These are phyloP conservation scores for Eubasilissa regina DNA, from an alignment of 1,140 invertebrate genomes.

Conservation along the genomic window DNA sequence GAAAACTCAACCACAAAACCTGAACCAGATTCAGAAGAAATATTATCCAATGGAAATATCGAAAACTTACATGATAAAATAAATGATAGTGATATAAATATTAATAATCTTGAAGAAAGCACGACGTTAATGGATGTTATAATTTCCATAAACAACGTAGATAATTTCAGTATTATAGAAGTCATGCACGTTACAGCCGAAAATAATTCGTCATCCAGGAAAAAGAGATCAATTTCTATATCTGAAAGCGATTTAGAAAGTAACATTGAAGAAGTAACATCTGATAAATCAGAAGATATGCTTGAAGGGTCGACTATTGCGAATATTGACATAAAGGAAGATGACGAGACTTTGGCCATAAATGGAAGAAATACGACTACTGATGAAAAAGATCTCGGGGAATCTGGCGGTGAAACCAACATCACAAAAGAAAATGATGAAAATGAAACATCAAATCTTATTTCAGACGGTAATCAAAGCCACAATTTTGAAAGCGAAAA, in stretches of 20 bases:
- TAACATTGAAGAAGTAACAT: not conserved
- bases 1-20: not conserved
- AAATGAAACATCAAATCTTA: not conserved
- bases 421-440: not conserved
- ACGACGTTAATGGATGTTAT: not conserved
- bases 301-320: no score
- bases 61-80: not conserved
- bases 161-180: not conserved
- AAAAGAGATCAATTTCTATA: slow-evolving; percentile 4
- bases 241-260: slow-evolving; percentile 4
- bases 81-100: slow-evolving; percentile 2
- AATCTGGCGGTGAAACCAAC: not conserved
- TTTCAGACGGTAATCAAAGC: no score
- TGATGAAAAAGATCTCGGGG: not conserved
- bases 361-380: not conserved
- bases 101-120: not conserved
- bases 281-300: not conserved
- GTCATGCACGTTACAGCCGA: slow-evolving; percentile 6
- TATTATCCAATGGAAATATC: slow-evolving; percentile 1
- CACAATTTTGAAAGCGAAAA: no score
- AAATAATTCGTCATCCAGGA: not conserved
- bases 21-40: not conserved
- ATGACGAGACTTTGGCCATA: not conserved
- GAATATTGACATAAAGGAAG: slow-evolving; percentile 3
- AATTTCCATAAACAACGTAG: slow-evolving; percentile 11